Evolutionary conservation across 1,140 invertebrate genomes (phyloP).

Genomic region (Ostrea edulis): DNA sequence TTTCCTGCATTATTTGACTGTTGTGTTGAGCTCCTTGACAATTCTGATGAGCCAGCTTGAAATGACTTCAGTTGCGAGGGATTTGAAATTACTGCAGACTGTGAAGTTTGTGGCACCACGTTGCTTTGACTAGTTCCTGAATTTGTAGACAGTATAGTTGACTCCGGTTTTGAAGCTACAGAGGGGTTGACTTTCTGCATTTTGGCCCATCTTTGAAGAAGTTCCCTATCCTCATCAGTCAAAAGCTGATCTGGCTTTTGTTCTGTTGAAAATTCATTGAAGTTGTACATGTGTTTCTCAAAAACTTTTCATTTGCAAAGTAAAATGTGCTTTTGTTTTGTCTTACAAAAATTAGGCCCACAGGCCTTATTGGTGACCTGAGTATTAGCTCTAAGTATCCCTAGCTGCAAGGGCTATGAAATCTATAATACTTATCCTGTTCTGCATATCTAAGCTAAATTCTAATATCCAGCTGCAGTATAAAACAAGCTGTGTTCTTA

Average conservation of each 20-base stretch:
- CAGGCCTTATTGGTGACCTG: no score
- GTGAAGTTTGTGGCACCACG: not conserved
- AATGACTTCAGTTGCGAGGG: constrained; percentile 8
- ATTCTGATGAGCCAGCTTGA: not conserved
- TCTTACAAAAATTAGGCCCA: no score
- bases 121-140: not conserved
- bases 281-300: not conserved
- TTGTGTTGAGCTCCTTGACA: not conserved
- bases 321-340: no score
- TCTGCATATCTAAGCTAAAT: no score
- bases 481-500: no score
- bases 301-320: not conserved
- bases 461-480: no score
- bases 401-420: no score
- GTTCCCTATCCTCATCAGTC: constrained; percentile 70
- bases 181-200: constrained; percentile 69
- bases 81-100: not conserved
- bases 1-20: constrained; percentile 24
- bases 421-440: no score
- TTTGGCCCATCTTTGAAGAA: constrained; percentile 73
- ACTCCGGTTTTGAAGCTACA: constrained; percentile 49
- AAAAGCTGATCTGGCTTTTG: constrained; percentile 48
- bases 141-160: not conserved
- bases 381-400: no score
- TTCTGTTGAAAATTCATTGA: constrained; percentile 12